Evolutionary conservation across 2,888 invertebrate genomes (phyloP), one percentile per base, ranked within the genome.

Genomic region (Ashinkailepas kermadecensis): DNA sequence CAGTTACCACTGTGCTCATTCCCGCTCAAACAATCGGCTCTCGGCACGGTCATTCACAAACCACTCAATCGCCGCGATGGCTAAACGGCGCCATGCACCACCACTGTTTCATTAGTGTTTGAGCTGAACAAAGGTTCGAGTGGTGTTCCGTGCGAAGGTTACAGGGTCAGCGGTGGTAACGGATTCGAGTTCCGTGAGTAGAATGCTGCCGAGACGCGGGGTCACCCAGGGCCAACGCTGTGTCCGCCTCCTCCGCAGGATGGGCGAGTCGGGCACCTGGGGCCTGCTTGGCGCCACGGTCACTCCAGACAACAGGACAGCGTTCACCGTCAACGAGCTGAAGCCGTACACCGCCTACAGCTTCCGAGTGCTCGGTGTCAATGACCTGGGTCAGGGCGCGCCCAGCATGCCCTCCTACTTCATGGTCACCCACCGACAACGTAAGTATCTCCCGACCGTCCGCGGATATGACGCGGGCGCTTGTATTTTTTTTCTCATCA

Each of bases 321-420:
- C 82, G 21, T 78, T 83, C 67, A 90, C 91, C 87, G 90, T 94
- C 86, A 90, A 90, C 84, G 90, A 89, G 82, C 89, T 94, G 84
- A 89, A 90, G 84, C 93, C 94, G 80, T 93, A 91, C 88, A 93
- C 92, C 80, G 92, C 92, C 82, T 94, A 94, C 89, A 92, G 92
- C 86, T 93, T 94, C 88, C 90, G 92, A 82, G 90, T 93, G 84
- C 88, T 91, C 85, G 93, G 93, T 80, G 92, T 92, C 83, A 94
- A 93, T 87, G 91, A 90, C 84, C 90, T 92, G 88, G 93, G 93
- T 84, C 88, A 89, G 83, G 92, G 93, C 87, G 89, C 89, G 83
- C 91, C 92, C 84, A 92, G 92, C 87, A 90, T 91, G 87, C 91
- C 91, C 86, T 92, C 92, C 82, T 93, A 92, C 88, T 92, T 91